Evolutionary conservation across 92 coral and sea anemone genomes (phyloP), one percentile per base, ranked within the genome.

Genomic region (Blastomussa wellsi): DNA sequence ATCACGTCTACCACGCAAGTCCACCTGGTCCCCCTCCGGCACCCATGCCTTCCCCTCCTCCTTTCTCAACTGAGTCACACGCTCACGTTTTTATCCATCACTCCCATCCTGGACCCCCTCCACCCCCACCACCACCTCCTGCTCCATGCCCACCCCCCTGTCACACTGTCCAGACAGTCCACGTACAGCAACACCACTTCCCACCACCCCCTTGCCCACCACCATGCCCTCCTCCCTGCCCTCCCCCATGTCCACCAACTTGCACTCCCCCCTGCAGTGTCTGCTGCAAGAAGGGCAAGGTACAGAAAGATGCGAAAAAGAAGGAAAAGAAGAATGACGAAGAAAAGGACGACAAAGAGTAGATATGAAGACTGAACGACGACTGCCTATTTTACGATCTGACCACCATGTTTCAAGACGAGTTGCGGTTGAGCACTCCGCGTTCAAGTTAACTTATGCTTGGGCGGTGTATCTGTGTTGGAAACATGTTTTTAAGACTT

Each of bases 151-250:
- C 88, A 74, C 92, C 92, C 13, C 90, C 92, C 26, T 90, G 92
- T 77, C 92, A 89, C 80, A 80, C 90, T 82, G 97, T 92, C 38
- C 89, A 83, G 86, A 90, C 91, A 52, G 86, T 88, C 37, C 93
- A 83, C 52, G 78, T 49, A 66, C 84, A 74, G 14, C 85, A 78
- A 47, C 91, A 87, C 60, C 92, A 90, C 92, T 90, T 84, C 87
- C 95, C 98, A 70, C 98, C 95, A 37, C 94, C 96, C n/a, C 96
- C 94, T 36, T 78, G 83, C 32, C 95, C 98, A 81, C 90, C 96
- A 78, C 96, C 92, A 33, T 88, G 93, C 74, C 88, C 89, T 35
- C 85, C 90, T 9, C 62, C 90, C 64, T 81, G 89, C 74, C 48
- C 76, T 38, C 76, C 89, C 8, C 31, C 77, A 55, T 86, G 89